Base-by-base conservation (phyloP, 1,140 invertebrate genomes). In the Brachionus calyciflorus region DNA sequence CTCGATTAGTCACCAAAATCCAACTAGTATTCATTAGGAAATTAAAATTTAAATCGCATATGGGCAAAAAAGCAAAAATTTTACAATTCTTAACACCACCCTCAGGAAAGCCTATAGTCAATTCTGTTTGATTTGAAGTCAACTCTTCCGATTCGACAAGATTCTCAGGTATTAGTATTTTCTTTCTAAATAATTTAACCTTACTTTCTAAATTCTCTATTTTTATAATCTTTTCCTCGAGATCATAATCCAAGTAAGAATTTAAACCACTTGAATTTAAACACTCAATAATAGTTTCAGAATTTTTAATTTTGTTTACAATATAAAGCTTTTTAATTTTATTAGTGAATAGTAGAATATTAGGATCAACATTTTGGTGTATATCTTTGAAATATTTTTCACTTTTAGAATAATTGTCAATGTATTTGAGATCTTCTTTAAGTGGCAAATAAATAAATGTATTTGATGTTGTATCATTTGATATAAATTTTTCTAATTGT, bases 11-110 rank as follows among this genome's bases (percentile, higher is more conserved):
- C 6, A 70, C 65, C 26, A 70, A 33, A 21, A 49, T 30, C 44
- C 44, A 70, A 28, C 41, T 28, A 3, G 65, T 46, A 51, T 70
- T 70, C 5, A 70, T 33, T 17, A 70, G 19, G 14, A 70, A 70
- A n/a, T 70, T 70, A 33, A 70, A 70, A 9, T 41, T 41, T n/a
- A 70, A 26, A 51, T 70, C 65, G 33, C 46, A 70, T 19, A 70
- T 14, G 10, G 65, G 65, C n/a, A 70, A 51, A 33, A 49, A 49
- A 7, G 65, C 46, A n/a, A 49, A 70, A 17, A 70, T 30, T 70
- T 49, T 70, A 17, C 44, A 46, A 46, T 14, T 24, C 3, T 12
- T 30, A 24, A 44, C 24, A 3, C 44, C 44, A 0, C 9, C 3
- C 19, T 60, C 55, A 33, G 60, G 40, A 44, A 65, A 65, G 2